These are phyloP conservation scores for Plotosus lineatus DNA, from an alignment of 2,113 vertebrate genomes.

Conservation along the genomic window DNA sequence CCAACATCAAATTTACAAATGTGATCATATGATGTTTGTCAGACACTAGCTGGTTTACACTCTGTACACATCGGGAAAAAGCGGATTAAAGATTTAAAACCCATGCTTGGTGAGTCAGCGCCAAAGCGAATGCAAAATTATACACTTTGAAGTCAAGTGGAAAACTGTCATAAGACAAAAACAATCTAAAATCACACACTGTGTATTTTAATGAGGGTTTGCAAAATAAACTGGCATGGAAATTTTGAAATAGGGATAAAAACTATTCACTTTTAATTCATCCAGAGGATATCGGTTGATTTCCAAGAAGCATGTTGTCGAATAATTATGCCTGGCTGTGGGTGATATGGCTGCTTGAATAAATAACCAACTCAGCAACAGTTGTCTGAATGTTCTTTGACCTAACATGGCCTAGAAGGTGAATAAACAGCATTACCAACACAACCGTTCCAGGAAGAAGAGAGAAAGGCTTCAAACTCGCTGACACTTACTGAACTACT, in stretches of 20 bases:
- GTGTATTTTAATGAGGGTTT: conserved; percentile 33
- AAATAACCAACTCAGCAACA: conserved; percentile 9
- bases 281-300: background rate
- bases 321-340: conserved; percentile 37
- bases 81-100: conserved; percentile 17
- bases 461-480: background rate
- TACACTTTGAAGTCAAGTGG: conserved; percentile 24
- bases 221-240: background rate
- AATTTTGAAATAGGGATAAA: background rate
- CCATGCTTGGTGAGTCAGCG: background rate
- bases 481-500: conserved; percentile 1
- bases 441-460: background rate
- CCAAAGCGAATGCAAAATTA: conserved; percentile 30
- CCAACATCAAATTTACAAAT: background rate
- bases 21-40: background rate
- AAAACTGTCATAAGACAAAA: conserved; percentile 21
- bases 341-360: conserved; percentile 12
- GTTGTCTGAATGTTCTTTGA: conserved; percentile 18
- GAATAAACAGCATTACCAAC: conserved; percentile 2
- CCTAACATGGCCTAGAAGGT: conserved; percentile 23
- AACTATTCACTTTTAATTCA: conserved; percentile 6
- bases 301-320: conserved; percentile 43
- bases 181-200: conserved; percentile 1
- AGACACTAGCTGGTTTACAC: background rate
- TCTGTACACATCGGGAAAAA: conserved; percentile 7